Conservation (phyloP, 2,797 vertebrate genomes). For the Cryptoprocta ferox region DNA sequence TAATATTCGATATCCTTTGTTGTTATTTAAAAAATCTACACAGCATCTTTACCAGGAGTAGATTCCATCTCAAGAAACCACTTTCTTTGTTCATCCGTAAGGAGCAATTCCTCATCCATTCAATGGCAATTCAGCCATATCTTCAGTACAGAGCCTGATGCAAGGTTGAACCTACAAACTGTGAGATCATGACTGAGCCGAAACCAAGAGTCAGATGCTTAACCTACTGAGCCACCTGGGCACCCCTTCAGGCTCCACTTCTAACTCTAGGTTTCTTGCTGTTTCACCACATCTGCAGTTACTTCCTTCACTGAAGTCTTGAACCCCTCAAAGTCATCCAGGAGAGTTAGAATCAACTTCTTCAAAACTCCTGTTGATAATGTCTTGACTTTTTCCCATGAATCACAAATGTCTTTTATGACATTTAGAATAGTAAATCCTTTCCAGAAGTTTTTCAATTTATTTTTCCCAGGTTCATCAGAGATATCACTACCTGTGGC, state of each 20-base stretch:
- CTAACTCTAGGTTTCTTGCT: neutral
- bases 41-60: neutral
- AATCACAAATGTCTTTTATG: neutral
- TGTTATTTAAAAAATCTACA: neutral
- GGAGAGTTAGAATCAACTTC: neutral
- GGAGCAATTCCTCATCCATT: neutral
- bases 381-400: neutral
- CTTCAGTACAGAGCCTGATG: neutral
- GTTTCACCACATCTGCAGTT: neutral
- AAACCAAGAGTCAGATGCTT: too few relatives aligned
- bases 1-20: neutral
- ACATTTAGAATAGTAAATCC: neutral
- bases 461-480: neutral
- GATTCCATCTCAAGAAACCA: neutral
- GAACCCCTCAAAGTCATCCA: neutral
- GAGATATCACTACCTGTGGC: neutral
- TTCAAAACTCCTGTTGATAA: neutral
- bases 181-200: too few relatives aligned
- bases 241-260: neutral
- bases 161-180: too few relatives aligned
- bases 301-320: neutral
- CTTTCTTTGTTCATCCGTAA: neutral
- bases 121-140: neutral
- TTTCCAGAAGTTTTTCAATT: neutral
- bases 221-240: too few relatives aligned